Evolutionary conservation across 2,113 vertebrate genomes (phyloP), one percentile per base, ranked within the genome.

Genomic region (Gnathonemus longibarbis): DNA sequence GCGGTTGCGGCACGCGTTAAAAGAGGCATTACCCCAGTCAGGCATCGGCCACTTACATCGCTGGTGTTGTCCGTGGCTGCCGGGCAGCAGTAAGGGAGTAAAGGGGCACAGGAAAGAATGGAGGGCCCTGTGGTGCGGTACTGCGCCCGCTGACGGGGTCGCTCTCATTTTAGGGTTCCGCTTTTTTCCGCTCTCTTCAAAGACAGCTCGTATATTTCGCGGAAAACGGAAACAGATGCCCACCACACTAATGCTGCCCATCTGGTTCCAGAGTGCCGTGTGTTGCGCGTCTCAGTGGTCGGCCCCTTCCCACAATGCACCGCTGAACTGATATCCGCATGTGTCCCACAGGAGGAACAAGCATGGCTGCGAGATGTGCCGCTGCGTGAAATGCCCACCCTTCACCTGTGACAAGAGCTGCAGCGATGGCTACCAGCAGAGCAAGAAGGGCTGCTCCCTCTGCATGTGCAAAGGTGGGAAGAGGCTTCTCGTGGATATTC

Each of bases 331-430:
- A 5, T 0, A 9, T 90, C 17, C 49, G 88, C 84, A 0, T 89
- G 0, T 90, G 35, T 10, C 66, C 74, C 4, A 4, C 94, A 97
- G 96, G 93, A 96, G 95, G 92, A 97, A 97, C 93, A 97, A 96
- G 88, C 96, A 96, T 1, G 95, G 96, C 86, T 97, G 96, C 74
- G 96, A 97, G 93, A 96, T 97, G 96, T 97, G 96, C 58, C 96
- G 96, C 91, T 97, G 96, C 11, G 92, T 97, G 88, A 96, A 95
- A 91, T 96, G 96, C 87, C 95, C 96, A 3, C 96, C 96, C 1
- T 96, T 97, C 90, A 96, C 95, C 91, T 97, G 96, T 31, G 96
- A 96, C 89, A 96, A 95, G 90, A 94, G 94, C 92, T 97, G 96
- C 92, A 90, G 84, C 13, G 90, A 93, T 0, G 96, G 96, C 88